phyloP scores from a whole-genome alignment of 2,113 vertebrate genomes.

The Alaudala cheleensis region DNA sequence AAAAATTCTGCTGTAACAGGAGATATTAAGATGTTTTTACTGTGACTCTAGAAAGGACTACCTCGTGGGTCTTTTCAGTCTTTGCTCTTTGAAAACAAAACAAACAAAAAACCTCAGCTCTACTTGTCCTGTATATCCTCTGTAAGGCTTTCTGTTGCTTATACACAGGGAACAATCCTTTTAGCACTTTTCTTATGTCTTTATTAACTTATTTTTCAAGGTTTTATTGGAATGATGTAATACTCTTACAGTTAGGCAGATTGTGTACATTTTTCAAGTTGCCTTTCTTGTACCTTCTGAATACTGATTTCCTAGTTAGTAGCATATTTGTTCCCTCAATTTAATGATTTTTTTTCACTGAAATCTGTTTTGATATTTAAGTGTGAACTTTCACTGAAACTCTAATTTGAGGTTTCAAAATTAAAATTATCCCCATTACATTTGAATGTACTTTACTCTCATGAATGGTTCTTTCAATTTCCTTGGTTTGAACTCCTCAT shows the following conservation, averaged over 20 bases:
- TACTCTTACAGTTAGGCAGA: not conserved
- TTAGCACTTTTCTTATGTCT: not conserved
- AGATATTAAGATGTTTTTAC: not conserved
- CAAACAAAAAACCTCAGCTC: not conserved
- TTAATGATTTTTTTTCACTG: not conserved
- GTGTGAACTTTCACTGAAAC: not conserved
- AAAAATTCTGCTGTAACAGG: not conserved
- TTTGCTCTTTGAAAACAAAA: not conserved
- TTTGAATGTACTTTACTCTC: not conserved
- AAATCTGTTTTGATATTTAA: not conserved
- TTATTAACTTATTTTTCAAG: not conserved
- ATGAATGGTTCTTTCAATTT: not conserved
- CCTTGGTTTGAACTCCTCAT: not conserved
- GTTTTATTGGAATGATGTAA: not conserved
- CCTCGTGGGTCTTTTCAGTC: not conserved
- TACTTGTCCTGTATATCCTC: not conserved
- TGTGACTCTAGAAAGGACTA: not conserved
- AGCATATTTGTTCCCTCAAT: not conserved
- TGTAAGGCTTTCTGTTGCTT: not conserved
- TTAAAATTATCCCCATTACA: not conserved
- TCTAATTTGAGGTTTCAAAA: not conserved
- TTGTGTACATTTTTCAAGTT: not conserved
- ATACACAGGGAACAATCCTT: accelerated
- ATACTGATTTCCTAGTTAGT: not conserved
- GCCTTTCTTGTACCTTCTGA: not conserved